phyloP scores from a whole-genome alignment of 2,888 invertebrate genomes.

The Brenthis daphne region DNA sequence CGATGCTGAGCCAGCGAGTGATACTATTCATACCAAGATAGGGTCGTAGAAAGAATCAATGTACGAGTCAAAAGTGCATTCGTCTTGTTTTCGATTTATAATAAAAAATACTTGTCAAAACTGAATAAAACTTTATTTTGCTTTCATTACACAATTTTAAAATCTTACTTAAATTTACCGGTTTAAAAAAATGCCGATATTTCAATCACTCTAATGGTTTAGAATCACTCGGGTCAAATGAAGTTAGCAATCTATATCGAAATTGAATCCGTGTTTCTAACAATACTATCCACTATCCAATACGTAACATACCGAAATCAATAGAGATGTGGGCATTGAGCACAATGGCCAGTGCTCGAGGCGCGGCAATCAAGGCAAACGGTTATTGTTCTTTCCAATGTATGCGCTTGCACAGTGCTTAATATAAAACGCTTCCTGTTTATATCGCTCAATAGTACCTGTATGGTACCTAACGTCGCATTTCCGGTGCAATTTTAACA shows the following conservation, averaged over 20 bases:
- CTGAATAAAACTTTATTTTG: too few species aligned
- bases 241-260: conserved; percentile 29
- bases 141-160: too few species aligned
- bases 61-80: too few species aligned
- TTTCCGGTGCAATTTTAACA: conserved; percentile 30
- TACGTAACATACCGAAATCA: conserved; percentile 48
- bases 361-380: conserved; percentile 45
- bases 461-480: conserved; percentile 27
- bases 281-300: conserved; percentile 29
- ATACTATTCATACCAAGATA: conserved; percentile 1
- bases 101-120: too few species aligned
- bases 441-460: conserved; percentile 37
- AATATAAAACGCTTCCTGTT: conserved; percentile 48
- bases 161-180: background rate
- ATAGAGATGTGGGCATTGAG: conserved; percentile 44
- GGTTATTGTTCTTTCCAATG: conserved; percentile 49
- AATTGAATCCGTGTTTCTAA: conserved; percentile 33
- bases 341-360: conserved; percentile 48
- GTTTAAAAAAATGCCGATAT: background rate
- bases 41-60: too few species aligned
- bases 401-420: conserved; percentile 46
- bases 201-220: background rate
- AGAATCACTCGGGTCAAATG: background rate
- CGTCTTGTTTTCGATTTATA: too few species aligned
- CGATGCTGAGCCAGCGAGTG: conserved; percentile 7